Evolutionary conservation across 2,888 invertebrate species (phyloP).

Genomic region (Lathronympha strigana): DNA sequence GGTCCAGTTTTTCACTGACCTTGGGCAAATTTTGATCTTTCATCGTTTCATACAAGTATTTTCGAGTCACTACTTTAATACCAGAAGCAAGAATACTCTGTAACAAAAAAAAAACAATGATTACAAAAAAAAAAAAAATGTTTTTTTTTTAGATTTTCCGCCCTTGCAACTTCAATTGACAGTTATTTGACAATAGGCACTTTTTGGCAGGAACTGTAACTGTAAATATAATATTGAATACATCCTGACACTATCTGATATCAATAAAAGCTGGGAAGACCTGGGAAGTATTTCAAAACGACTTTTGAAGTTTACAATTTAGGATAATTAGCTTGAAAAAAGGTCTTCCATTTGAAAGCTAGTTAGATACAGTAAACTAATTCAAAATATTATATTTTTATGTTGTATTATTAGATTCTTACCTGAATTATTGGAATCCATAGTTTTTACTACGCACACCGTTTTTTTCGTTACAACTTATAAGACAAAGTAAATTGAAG

Average conservation of each 20-base stretch:
- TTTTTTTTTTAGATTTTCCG: neutral
- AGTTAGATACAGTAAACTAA: too few species aligned
- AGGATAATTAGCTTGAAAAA: neutral
- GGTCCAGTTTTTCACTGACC: too few species aligned
- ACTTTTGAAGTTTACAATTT: neutral
- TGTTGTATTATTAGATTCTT: too few species aligned
- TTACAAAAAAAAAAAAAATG: neutral
- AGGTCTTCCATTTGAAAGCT: too few species aligned
- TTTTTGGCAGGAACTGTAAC: neutral
- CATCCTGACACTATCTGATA: neutral
- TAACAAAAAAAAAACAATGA: slow-evolving; percentile 1
- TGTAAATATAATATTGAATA: slow-evolving; percentile 1
- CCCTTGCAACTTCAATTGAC: neutral
- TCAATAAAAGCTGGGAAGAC: neutral
- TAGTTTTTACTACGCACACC: slow-evolving; percentile 6
- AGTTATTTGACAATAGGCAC: neutral
- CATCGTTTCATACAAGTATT: neutral
- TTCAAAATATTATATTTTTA: too few species aligned
- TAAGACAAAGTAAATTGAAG: slow-evolving; percentile 5
- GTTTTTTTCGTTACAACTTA: slow-evolving; percentile 2
- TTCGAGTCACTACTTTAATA: neutral
- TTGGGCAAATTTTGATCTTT: too few species aligned
- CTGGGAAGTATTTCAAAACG: slow-evolving; percentile 10
- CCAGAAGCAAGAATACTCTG: neutral
- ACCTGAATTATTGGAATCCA: neutral